Conservation (phyloP, 2,888 invertebrate species). For the Pandemis corylana region DNA sequence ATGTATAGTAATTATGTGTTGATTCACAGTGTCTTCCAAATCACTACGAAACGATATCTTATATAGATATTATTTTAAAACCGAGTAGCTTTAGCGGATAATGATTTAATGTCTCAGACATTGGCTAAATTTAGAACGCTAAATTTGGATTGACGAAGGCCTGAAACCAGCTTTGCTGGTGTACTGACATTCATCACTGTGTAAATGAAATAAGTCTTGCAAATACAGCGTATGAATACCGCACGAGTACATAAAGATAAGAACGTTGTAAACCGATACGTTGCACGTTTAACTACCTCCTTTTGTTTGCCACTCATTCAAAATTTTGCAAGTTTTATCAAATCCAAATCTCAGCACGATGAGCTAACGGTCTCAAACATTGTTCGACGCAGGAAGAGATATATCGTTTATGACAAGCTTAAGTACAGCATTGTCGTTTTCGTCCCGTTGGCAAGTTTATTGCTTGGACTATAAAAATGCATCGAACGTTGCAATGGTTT, state of each 20-base stretch:
- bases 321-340: constrained; percentile 33
- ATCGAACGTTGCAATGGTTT: constrained; percentile 72
- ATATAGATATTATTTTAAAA: no score
- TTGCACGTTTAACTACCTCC: constrained; percentile 22
- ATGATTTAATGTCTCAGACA: not conserved
- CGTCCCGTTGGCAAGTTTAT: constrained; percentile 68
- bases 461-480: constrained; percentile 77
- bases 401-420: constrained; percentile 77
- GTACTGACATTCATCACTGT: not conserved
- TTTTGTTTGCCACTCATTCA: constrained; percentile 18
- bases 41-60: no score
- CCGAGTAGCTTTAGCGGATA: not conserved
- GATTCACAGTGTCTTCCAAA: no score
- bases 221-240: constrained; percentile 5
- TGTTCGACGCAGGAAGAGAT: constrained; percentile 70
- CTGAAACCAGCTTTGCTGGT: not conserved
- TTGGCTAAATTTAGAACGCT: not conserved
- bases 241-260: constrained; percentile 9
- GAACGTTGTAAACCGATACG: constrained; percentile 14
- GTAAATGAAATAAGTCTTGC: not conserved
- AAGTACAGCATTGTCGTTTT: constrained; percentile 75
- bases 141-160: constrained; percentile 13
- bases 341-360: constrained; percentile 22
- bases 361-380: constrained; percentile 57
- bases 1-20: no score